phyloP scores from a whole-genome alignment of 2,113 vertebrate species.

The Callionymus lyra region DNA sequence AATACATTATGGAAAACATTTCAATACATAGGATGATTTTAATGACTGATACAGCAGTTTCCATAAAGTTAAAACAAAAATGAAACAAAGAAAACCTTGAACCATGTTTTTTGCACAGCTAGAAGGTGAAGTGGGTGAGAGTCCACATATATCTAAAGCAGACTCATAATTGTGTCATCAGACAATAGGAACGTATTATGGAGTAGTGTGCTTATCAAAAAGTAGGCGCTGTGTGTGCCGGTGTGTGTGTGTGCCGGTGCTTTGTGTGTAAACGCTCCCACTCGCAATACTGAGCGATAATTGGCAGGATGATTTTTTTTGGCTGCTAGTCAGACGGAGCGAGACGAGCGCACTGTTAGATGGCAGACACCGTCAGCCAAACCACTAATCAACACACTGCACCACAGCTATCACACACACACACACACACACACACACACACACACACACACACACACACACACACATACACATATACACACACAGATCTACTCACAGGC shows the following conservation, averaged over 20 bases:
- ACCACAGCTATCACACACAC: slow-evolving; percentile 46
- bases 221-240: slow-evolving; percentile 1
- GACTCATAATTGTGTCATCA: slow-evolving; percentile 34
- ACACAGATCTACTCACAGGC: slow-evolving; percentile 54
- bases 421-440: slow-evolving; percentile 54
- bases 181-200: slow-evolving; percentile 25
- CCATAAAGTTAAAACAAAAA: slow-evolving; percentile 11
- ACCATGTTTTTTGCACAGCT: too few relatives aligned
- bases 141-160: slow-evolving; percentile 18
- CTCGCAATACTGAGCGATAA: slow-evolving; percentile 56
- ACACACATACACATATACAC: too few relatives aligned
- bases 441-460: too few relatives aligned
- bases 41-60: slow-evolving; percentile 11
- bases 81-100: too few relatives aligned
- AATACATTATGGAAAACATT: too few relatives aligned
- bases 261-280: slow-evolving; percentile 26
- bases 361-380: slow-evolving; percentile 49
- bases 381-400: slow-evolving; percentile 60
- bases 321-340: slow-evolving; percentile 56
- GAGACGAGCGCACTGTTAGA: slow-evolving; percentile 45
- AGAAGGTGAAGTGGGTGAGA: slow-evolving; percentile 13
- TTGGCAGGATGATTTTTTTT: slow-evolving; percentile 57
- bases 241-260: slow-evolving; percentile 24
- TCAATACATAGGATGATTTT: too few relatives aligned
- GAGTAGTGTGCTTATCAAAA: background rate